Evolutionary conservation across 2,888 invertebrate genomes (phyloP), one percentile per base, ranked within the genome.

Genomic region (Ophioninae sp.): DNA sequence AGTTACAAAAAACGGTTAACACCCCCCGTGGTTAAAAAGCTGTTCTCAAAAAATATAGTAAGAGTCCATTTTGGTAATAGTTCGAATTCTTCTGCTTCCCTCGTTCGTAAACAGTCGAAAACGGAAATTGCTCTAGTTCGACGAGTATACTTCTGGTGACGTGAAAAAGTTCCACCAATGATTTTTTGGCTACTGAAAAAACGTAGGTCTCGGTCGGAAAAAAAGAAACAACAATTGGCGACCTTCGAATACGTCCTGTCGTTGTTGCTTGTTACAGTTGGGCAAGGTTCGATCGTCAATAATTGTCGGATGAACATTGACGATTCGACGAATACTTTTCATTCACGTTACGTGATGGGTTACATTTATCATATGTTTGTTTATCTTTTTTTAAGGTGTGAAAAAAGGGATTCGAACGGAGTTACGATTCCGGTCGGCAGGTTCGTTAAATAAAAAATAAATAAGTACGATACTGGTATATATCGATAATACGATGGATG

Each of bases 401-500:
- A 7, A 44, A 72, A 23, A 50, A 17, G 17, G 6, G 17, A 57
- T 37, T n/a, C 44, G 10, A 37, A 57, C 20, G 23, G 17, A 10
- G 37, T 41, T 13, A 64, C 50, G 30, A 73, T 39, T 64, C 41
- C 57, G 23, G 30, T 80, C 50, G 64, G 50, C 69, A 70, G 68
- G 57, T 65, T 74, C 59, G 59, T 81, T 80, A 70, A 77, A 85
- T 83, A 78, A 82, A 85, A 77, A 86, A 87, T 87, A 87, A 87
- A 87, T 87, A 86, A 87, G 86, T 87, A 87, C 86, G 67, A 61
- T 80, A 79, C 81, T 65, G 81, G 61, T 84, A 77, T 50, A 79
- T 68, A 74, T 75, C 17, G 50, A 50, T 50, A 13, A 50, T 78
- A 70, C 76, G 79, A 64, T 76, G 76, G 76, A 81, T 80, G 69